Conservation (phyloP, 2,797 vertebrate genomes). For the Steatocranus sp. region DNA sequence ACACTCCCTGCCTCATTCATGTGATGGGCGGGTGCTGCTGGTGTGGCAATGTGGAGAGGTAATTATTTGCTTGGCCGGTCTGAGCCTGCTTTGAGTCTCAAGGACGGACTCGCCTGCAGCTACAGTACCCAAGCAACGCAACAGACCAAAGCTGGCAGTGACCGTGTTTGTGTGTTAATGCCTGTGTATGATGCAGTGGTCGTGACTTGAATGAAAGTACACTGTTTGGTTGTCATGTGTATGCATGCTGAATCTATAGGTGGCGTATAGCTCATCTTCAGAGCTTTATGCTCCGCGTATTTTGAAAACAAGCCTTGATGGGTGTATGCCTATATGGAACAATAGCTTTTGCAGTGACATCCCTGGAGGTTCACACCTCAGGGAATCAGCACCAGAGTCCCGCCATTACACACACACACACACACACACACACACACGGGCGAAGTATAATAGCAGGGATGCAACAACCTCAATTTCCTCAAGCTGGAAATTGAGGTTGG, state of each 20-base stretch:
- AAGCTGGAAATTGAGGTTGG: conserved; percentile 46
- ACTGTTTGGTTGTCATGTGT: conserved; percentile 14
- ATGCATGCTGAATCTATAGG: conserved; percentile 37
- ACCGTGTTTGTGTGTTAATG: neutral
- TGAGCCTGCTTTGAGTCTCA: conserved; percentile 56
- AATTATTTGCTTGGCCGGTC: conserved; percentile 73
- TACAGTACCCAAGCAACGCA: conserved; percentile 22
- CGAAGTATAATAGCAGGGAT: conserved; percentile 24
- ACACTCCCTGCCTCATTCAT: neutral
- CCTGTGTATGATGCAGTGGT: neutral
- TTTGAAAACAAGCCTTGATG: neutral
- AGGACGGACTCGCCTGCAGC: conserved; percentile 55
- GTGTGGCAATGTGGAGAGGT: conserved; percentile 47
- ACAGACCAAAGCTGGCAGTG: neutral
- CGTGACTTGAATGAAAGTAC: conserved; percentile 32
- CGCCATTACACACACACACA: neutral
- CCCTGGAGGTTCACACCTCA: conserved; percentile 31
- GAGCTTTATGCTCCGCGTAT: neutral
- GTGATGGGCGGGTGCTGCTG: neutral
- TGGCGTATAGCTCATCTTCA: neutral
- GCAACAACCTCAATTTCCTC: neutral
- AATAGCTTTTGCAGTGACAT: conserved; percentile 12
- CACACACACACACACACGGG: neutral
- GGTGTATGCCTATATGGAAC: conserved; percentile 1
- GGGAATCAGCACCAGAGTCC: conserved; percentile 13